Conservation (phyloP, 1,140 invertebrate species). For the Megalonaias nervosa region DNA sequence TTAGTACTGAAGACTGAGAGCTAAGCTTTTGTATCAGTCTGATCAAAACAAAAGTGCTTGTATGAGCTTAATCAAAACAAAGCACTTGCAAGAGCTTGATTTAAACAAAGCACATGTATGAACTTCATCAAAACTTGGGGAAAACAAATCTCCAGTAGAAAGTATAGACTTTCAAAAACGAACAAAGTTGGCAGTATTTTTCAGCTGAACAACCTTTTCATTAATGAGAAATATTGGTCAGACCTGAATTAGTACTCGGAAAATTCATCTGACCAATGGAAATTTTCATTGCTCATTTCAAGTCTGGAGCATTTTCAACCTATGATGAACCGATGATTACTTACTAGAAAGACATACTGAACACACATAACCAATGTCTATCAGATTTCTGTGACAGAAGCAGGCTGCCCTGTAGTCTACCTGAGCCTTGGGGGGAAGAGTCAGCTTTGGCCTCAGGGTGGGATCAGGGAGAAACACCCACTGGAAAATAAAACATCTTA, state of each 20-base stretch:
- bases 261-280: background rate
- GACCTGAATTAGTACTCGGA: background rate
- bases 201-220: background rate
- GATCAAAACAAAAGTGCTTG: too few relatives aligned
- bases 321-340: slow-evolving; percentile 49
- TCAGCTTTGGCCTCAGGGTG: slow-evolving; percentile 84
- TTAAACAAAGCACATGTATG: background rate
- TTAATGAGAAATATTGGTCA: background rate
- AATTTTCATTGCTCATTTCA: background rate
- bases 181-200: background rate
- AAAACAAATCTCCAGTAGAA: background rate
- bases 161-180: background rate
- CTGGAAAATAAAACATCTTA: slow-evolving; percentile 71
- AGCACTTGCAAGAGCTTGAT: too few relatives aligned
- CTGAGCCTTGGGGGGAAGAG: slow-evolving; percentile 89
- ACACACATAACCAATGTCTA: slow-evolving; percentile 97
- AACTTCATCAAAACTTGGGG: background rate
- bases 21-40: background rate
- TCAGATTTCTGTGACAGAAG: slow-evolving; percentile 97
- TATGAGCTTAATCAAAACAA: background rate
- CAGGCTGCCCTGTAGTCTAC: slow-evolving; percentile 97
- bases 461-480: slow-evolving; percentile 95
- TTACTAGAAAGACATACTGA: slow-evolving; percentile 97
- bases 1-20: too few relatives aligned
- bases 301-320: background rate